Evolutionary conservation across 1,140 invertebrate genomes (phyloP).

Genomic region (Drosophila equinoxialis): DNA sequence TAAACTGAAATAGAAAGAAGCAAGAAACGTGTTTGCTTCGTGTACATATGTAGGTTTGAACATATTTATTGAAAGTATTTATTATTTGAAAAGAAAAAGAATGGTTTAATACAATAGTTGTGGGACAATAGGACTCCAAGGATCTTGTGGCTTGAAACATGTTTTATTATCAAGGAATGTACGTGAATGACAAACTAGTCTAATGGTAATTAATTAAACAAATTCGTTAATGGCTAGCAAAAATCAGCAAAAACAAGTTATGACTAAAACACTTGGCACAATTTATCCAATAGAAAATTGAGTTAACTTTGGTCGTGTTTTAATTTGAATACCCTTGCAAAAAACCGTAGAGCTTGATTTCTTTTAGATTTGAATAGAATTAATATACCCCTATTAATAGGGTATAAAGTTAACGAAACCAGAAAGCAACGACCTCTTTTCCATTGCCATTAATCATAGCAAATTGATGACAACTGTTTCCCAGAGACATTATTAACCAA

Average conservation of each 20-base stretch:
- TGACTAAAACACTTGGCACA: slow-evolving; percentile 38
- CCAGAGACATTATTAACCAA: slow-evolving; percentile 50
- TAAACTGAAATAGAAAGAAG: too few species aligned
- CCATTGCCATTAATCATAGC: slow-evolving; percentile 5
- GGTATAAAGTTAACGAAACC: neutral
- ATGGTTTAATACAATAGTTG: too few species aligned
- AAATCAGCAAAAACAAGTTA: slow-evolving; percentile 43
- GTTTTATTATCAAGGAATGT: neutral
- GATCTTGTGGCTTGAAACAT: neutral
- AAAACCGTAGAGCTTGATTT: too few species aligned
- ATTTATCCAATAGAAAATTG: slow-evolving; percentile 21
- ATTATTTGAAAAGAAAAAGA: too few species aligned
- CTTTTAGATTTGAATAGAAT: neutral
- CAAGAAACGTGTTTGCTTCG: too few species aligned
- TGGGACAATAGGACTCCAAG: neutral
- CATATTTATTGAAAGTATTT: too few species aligned
- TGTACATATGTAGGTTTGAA: too few species aligned
- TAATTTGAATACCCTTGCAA: neutral
- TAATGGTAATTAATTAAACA: slow-evolving; percentile 74
- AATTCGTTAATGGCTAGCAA: slow-evolving; percentile 60
- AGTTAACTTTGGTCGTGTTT: neutral
- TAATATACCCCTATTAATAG: neutral
- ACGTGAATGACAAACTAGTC: slow-evolving; percentile 44
- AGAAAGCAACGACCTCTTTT: neutral
- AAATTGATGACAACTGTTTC: slow-evolving; percentile 50